A percentile compares a stretch with the other conserved stretches of the same genome.
phyloP scores from a whole-genome alignment of 1,140 invertebrate species.

The Nilaparvata lugens region DNA sequence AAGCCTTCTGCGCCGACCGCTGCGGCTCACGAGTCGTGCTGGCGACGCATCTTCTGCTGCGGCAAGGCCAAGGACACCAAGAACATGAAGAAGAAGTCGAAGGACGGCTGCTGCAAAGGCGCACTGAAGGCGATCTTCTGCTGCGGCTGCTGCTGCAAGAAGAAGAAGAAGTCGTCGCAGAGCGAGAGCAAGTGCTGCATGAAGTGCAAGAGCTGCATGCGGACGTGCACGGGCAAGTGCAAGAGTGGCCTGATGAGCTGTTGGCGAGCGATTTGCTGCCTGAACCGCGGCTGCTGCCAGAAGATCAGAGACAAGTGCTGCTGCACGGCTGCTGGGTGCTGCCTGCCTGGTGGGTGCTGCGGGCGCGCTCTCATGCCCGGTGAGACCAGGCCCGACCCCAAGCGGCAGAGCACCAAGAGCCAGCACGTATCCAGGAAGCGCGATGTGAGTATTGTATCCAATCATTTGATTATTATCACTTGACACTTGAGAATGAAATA shows the following conservation, averaged over 20 bases:
- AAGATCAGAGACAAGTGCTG: slow-evolving; percentile 7
- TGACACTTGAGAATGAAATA: too few relatives aligned
- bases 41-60: neutral
- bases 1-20: neutral
- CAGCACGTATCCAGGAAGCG: neutral
- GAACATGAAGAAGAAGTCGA: slow-evolving; percentile 6
- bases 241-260: slow-evolving; percentile 1
- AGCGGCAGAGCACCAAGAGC: neutral
- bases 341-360: slow-evolving; percentile 10
- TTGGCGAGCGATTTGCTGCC: slow-evolving; percentile 14
- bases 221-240: slow-evolving; percentile 10
- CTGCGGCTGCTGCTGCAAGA: slow-evolving; percentile 6
- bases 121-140: neutral
- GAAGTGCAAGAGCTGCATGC: slow-evolving; percentile 6
- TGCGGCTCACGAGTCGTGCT: neutral
- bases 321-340: slow-evolving; percentile 5
- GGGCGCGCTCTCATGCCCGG: neutral
- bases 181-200: slow-evolving; percentile 5
- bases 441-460: neutral
- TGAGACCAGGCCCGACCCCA: neutral
- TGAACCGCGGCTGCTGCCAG: slow-evolving; percentile 17
- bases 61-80: neutral
- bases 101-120: slow-evolving; percentile 14
- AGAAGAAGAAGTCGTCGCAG: neutral
- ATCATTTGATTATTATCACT: too few relatives aligned